These are phyloP conservation scores for Rapana venosa DNA, from an alignment of 2,888 invertebrate genomes.

Conservation along the genomic window DNA sequence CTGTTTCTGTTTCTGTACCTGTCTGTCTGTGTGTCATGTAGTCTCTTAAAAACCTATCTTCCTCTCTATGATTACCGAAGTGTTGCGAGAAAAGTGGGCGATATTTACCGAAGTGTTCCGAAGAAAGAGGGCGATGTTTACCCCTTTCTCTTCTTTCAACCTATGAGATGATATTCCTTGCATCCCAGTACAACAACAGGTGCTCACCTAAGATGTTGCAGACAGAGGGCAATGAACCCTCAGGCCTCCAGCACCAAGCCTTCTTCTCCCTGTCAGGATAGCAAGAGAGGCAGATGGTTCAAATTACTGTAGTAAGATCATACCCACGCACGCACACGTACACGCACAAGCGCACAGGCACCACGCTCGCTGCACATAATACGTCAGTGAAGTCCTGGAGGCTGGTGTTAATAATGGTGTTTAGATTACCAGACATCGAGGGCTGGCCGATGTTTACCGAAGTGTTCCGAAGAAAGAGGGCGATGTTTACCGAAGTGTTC, in stretches of 20 bases:
- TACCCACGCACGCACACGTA: too few species aligned
- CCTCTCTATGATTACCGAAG: too few species aligned
- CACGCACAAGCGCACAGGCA: too few species aligned
- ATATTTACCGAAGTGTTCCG: conserved; percentile 1
- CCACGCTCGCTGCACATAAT: too few species aligned
- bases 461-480: neutral
- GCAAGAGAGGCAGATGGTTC: neutral
- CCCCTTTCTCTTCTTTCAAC: neutral
- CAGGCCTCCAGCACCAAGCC: too few species aligned
- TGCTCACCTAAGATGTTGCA: too few species aligned
- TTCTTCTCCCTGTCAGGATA: neutral
- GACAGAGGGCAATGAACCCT: too few species aligned
- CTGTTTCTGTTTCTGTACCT: too few species aligned
- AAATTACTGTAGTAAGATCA: neutral
- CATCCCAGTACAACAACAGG: too few species aligned
- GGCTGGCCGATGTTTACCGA: neutral
- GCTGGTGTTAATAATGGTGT: conserved; percentile 18
- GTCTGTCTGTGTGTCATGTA: neutral
- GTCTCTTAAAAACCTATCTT: neutral
- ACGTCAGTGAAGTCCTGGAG: neutral
- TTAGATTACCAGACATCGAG: neutral
- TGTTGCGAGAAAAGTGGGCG: too few species aligned
- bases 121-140: neutral
- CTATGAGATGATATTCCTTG: too few species aligned
- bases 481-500: neutral